Evolutionary conservation across 1,140 invertebrate species (phyloP), one percentile per base, ranked within the genome.

Genomic region (Leptopilina boulardi): DNA sequence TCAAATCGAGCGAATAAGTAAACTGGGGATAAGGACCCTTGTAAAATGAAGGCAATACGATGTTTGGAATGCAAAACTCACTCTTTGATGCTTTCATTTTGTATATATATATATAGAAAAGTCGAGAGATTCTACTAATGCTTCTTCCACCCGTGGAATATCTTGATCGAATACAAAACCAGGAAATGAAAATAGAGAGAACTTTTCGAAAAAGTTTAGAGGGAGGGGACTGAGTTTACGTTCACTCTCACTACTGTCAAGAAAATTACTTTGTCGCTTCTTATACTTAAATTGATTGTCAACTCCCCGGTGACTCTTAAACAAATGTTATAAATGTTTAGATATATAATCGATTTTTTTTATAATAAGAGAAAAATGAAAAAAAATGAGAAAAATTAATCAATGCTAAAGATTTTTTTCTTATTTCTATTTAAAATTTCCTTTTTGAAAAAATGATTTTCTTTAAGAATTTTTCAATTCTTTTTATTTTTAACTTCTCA

Each of bases 81-180:
- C 59, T 66, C 26, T 66, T 66, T 66, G 21, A 66, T 66, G 59
- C 59, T 66, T 66, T 23, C 59, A 66, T 66, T 66, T 30, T 30
- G 23, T 8, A 66, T 30, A 23, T n/a, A n/a, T n/a, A n/a, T n/a
- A n/a, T n/a, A n/a, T n/a, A n/a, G n/a, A n/a, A 66, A 66, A 26
- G 59, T 66, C 13, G 11, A 66, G 11, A 66, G 59, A 23, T 30
- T 66, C 23, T 23, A 66, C 59, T 66, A 66, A 66, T 30, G 13
- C 21, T 15, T 21, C 56, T 51, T 6, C 34, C 34, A 8, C 34
- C 34, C 59, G 59, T 30, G 23, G 23, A 30, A 30, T 66, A 66
- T 26, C 59, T 66, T n/a, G 59, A 66, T 66, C 59, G 26, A 66
- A 26, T 66, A 66, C 15, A 26, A 66, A 66, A 66, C 59, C 26